A percentile compares a stretch with the other conserved stretches of the same genome.
Conservation (phyloP, 1,140 invertebrate genomes). For the Calycopis cecrops region DNA sequence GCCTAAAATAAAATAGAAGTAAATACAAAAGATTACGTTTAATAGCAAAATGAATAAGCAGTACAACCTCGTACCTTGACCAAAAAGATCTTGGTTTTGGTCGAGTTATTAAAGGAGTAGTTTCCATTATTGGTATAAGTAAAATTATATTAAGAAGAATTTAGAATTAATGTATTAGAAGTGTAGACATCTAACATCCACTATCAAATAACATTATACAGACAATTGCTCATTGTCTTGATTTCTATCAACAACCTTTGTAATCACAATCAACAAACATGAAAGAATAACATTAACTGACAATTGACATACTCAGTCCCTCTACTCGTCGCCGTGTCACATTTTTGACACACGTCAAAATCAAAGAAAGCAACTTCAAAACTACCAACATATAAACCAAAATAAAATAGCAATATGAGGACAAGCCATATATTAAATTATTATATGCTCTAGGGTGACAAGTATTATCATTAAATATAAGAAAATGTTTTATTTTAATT, state of each 20-base stretch:
- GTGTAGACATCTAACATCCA: neutral
- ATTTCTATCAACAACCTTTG: neutral
- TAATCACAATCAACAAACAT: no score
- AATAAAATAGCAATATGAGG: no score
- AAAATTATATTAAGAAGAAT: neutral
- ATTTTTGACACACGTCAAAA: no score
- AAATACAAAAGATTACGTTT: conserved; percentile 25
- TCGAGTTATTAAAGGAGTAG: conserved; percentile 57
- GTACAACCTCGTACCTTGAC: conserved; percentile 51
- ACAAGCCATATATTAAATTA: no score
- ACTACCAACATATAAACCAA: no score
- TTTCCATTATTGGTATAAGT: conserved; percentile 47
- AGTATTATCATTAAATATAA: no score
- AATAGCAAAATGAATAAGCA: conserved; percentile 19
- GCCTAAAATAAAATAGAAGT: conserved; percentile 38
- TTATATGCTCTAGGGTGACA: no score
- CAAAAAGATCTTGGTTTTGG: conserved; percentile 63
- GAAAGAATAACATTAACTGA: no score
- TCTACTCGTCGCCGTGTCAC: no score
- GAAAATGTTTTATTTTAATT: no score
- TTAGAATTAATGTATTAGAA: neutral
- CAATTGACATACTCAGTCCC: no score
- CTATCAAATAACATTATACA: neutral
- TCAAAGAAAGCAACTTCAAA: no score
- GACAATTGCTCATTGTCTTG: neutral